Evolutionary conservation across 2,797 vertebrate genomes (phyloP).

Genomic region (Etheostoma perlongum): DNA sequence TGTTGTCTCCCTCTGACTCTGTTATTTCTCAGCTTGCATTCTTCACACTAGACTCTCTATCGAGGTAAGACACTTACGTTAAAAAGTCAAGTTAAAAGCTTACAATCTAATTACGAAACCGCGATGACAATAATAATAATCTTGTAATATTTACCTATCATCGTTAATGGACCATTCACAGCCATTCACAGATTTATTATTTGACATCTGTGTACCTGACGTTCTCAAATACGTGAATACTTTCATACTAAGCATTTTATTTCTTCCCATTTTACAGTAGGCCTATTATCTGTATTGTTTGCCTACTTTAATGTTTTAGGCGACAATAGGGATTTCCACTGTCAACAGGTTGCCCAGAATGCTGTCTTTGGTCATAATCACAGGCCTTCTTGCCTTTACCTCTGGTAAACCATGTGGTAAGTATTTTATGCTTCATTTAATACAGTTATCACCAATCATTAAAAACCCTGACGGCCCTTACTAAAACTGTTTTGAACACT

Average conservation of each 20-base stretch:
- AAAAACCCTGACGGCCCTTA: not conserved
- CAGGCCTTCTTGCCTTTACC: slow-evolving; percentile 65
- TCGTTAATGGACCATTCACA: not conserved
- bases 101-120: not conserved
- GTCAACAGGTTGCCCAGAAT: slow-evolving; percentile 69
- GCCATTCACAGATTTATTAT: not conserved
- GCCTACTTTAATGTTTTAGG: not conserved
- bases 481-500: not conserved
- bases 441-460: not conserved
- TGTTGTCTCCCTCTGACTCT: slow-evolving; percentile 13
- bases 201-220: not conserved
- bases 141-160: not conserved
- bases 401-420: slow-evolving; percentile 75
- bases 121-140: not conserved
- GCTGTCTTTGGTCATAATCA: slow-evolving; percentile 66
- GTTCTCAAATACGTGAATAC: not conserved
- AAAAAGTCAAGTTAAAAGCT: not conserved
- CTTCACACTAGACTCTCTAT: not conserved
- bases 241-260: no score
- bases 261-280: not conserved
- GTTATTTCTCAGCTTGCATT: slow-evolving; percentile 19
- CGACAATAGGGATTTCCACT: not conserved
- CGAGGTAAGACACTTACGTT: slow-evolving; percentile 43
- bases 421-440: slow-evolving; percentile 19
- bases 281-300: not conserved